Percentiles rank a stretch among this genome's conserved stretches.
phyloP scores from a whole-genome alignment of 2,113 vertebrate species.

The Poeciliopsis retropinna region DNA sequence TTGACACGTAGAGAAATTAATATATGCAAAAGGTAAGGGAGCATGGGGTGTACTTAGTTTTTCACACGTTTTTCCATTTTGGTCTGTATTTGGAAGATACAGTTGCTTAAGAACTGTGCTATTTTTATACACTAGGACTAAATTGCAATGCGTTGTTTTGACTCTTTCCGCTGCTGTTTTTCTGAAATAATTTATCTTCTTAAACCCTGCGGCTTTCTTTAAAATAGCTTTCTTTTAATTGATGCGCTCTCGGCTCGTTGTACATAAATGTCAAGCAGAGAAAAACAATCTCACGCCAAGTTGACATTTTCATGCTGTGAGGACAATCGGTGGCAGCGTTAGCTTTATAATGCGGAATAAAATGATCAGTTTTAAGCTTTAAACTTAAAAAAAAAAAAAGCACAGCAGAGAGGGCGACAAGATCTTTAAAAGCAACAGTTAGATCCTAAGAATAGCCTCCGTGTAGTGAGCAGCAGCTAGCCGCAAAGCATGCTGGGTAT shows the following conservation, averaged over 20 bases:
- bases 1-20: neutral
- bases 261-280: neutral
- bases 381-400: neutral
- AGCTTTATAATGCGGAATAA: conserved; percentile 3
- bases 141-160: neutral
- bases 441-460: conserved; percentile 29
- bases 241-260: neutral
- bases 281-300: neutral
- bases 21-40: neutral
- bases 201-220: neutral
- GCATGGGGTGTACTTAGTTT: neutral
- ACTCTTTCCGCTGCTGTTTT: neutral
- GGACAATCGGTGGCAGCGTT: conserved; percentile 1
- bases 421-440: conserved; percentile 6
- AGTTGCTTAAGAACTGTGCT: neutral
- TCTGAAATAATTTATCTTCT: neutral
- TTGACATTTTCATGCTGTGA: neutral
- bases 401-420: conserved; percentile 18
- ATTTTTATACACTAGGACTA: too few relatives aligned
- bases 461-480: conserved; percentile 41
- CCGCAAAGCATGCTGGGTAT: conserved; percentile 38
- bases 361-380: neutral
- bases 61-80: neutral
- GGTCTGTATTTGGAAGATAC: neutral
- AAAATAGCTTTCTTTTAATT: neutral